Conservation (phyloP, 2,113 vertebrate species). For the Muntiacus reevesi region DNA sequence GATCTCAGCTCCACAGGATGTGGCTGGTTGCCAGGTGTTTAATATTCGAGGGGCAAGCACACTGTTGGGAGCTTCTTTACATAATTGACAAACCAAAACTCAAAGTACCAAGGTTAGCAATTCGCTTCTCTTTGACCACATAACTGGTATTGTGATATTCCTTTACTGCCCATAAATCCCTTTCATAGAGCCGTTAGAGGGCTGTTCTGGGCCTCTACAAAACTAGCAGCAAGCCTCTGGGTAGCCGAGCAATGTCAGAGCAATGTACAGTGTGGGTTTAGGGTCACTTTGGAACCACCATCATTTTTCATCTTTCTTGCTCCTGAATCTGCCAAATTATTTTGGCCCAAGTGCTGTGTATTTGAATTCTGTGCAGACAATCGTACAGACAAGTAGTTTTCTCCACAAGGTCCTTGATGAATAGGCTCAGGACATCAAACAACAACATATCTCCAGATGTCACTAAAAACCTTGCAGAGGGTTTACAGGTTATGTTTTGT, state of each 20-base stretch:
- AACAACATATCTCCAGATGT: constrained; percentile 61
- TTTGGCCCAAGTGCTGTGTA: constrained; percentile 31
- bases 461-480: constrained; percentile 41
- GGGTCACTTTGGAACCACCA: constrained; percentile 69
- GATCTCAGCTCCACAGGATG: constrained; percentile 76
- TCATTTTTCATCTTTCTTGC: constrained; percentile 70
- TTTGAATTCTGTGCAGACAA: constrained; percentile 66
- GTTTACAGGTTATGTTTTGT: constrained; percentile 32
- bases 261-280: constrained; percentile 60
- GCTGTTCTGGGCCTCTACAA: constrained; percentile 38
- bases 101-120: constrained; percentile 75
- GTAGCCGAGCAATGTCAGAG: constrained; percentile 59
- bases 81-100: constrained; percentile 82
- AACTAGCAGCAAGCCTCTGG: neutral
- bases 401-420: constrained; percentile 63
- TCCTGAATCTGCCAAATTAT: constrained; percentile 72
- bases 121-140: constrained; percentile 72
- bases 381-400: constrained; percentile 52
- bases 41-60: constrained; percentile 76
- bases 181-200: constrained; percentile 61
- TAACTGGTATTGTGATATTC: constrained; percentile 69
- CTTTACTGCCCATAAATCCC: constrained; percentile 70
- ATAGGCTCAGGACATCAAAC: constrained; percentile 59
- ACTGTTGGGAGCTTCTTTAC: constrained; percentile 74
- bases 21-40: constrained; percentile 79